Percentiles rank a stretch among this genome's conserved stretches.
Conservation (phyloP, 2,113 vertebrate species). For the Marmota monax region DNA sequence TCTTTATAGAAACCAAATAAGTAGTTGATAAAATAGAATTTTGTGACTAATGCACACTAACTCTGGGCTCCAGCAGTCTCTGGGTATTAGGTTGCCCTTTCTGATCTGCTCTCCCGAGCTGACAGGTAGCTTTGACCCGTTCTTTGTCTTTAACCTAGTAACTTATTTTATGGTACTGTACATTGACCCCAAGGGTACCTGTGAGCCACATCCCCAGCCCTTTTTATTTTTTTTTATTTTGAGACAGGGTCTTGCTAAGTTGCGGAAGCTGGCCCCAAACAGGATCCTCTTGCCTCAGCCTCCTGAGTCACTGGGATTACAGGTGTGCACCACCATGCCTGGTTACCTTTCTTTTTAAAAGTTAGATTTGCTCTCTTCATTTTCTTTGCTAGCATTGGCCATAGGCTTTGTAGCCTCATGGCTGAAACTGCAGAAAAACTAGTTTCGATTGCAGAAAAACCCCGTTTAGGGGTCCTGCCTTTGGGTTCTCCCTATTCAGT, state of each 20-base stretch:
- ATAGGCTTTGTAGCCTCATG: background rate
- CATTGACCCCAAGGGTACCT: no score
- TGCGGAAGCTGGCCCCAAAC: no score
- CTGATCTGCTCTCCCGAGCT: background rate
- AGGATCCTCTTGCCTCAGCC: no score
- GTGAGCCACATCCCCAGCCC: no score
- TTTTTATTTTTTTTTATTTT: no score
- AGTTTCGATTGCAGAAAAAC: background rate
- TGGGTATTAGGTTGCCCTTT: background rate
- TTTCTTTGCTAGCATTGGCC: background rate
- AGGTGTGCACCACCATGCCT: no score
- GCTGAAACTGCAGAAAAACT: background rate
- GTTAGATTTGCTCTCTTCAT: background rate
- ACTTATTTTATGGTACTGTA: background rate
- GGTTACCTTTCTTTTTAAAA: background rate
- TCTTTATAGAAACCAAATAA: slow-evolving; percentile 39
- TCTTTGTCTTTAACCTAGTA: background rate
- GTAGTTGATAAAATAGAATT: slow-evolving; percentile 6
- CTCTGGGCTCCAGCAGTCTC: background rate
- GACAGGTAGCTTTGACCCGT: background rate
- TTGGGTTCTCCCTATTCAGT: background rate
- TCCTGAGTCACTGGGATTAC: no score
- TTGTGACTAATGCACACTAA: background rate
- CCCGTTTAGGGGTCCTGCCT: no score
- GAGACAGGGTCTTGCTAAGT: no score